A percentile compares a stretch with the other conserved stretches of the same genome.
These are phyloP conservation scores for Protobothrops flavoviridis DNA, from an alignment of 2,113 vertebrate species.

Conservation along the genomic window DNA sequence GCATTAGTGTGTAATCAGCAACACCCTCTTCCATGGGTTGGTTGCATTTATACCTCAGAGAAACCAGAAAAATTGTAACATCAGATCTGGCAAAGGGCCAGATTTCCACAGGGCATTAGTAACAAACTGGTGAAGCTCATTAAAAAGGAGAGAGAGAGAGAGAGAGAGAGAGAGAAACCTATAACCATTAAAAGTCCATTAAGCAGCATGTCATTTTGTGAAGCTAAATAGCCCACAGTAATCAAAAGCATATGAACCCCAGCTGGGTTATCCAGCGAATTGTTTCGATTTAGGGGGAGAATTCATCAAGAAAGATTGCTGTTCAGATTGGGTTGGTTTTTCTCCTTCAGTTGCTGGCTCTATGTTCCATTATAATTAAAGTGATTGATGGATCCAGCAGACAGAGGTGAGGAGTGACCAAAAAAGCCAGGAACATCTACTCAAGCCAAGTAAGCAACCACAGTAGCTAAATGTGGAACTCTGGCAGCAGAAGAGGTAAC, in stretches of 20 bases:
- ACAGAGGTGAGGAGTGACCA: constrained; percentile 81
- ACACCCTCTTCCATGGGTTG: constrained; percentile 66
- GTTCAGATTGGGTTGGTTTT: constrained; percentile 88
- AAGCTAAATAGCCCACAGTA: constrained; percentile 99
- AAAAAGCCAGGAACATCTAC: constrained; percentile 72
- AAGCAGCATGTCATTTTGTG: constrained; percentile 99
- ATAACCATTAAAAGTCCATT: constrained; percentile 99
- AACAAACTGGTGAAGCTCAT: constrained; percentile 99
- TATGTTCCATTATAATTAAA: constrained; percentile 79
- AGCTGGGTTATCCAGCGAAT: constrained; percentile 98
- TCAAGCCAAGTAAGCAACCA: constrained; percentile 50
- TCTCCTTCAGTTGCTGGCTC: constrained; percentile 79
- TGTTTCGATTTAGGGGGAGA: constrained; percentile 93
- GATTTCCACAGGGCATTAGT: constrained; percentile 97
- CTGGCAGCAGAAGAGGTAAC: constrained; percentile 56
- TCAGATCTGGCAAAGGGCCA: constrained; percentile 86
- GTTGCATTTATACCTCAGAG: constrained; percentile 77
- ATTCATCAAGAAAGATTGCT: constrained; percentile 96
- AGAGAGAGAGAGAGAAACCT: constrained; percentile 85
- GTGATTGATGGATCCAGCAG: constrained; percentile 80
- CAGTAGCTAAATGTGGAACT: constrained; percentile 53
- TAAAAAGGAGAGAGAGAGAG: constrained; percentile 78
- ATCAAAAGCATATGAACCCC: constrained; percentile 99
- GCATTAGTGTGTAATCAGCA: constrained; percentile 63
- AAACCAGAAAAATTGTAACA: constrained; percentile 85